Conservation (phyloP, 2,797 vertebrate genomes). For the Hozukius guyotensis region DNA sequence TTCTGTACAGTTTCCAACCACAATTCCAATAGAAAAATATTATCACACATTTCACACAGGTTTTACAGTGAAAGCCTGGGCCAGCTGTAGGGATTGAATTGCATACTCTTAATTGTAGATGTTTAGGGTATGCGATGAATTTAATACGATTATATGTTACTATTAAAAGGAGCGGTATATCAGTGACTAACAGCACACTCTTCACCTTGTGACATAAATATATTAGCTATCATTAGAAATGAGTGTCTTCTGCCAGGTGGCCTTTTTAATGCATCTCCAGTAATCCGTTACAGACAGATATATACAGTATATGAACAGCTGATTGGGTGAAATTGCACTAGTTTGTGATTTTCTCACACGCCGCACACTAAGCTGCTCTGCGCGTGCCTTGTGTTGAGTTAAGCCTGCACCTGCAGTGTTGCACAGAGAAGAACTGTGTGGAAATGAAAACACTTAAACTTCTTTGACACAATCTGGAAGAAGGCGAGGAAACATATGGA, state of each 20-base stretch:
- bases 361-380: constrained; percentile 13
- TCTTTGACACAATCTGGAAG: constrained; percentile 71
- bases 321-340: constrained; percentile 39
- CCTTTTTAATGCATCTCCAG: constrained; percentile 11
- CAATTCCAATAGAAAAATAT: constrained; percentile 59
- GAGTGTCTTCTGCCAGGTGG: constrained; percentile 20
- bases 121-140: constrained; percentile 15
- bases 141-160: constrained; percentile 29
- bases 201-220: constrained; percentile 17
- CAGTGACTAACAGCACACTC: constrained; percentile 25
- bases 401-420: constrained; percentile 47
- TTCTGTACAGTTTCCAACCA: constrained; percentile 49
- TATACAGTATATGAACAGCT: constrained; percentile 23
- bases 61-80: constrained; percentile 16
- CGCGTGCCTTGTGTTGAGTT: constrained; percentile 26
- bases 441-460: constrained; percentile 75
- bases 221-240: constrained; percentile 41
- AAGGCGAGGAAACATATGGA: constrained; percentile 67
- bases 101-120: constrained; percentile 31
- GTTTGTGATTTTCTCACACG: constrained; percentile 28
- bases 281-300: constrained; percentile 16
- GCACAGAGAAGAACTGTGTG: constrained; percentile 57
- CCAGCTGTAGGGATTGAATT: constrained; percentile 43
- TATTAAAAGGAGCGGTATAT: constrained; percentile 20
- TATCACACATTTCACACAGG: constrained; percentile 52